Evolutionary conservation across 2,888 invertebrate species (phyloP), one percentile per base, ranked within the genome.

Genomic region (Megaustenia siamemsis): DNA sequence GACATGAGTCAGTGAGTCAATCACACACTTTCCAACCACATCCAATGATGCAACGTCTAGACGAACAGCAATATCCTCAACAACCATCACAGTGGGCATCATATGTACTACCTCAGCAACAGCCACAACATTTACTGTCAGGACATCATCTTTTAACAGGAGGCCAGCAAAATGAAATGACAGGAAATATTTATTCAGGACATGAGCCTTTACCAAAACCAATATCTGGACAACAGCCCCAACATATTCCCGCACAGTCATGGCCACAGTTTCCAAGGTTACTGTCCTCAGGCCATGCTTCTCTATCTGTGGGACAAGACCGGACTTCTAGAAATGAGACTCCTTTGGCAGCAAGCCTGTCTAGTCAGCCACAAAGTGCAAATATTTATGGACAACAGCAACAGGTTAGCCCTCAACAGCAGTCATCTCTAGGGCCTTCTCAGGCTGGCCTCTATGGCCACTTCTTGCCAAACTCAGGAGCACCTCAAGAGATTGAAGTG

Each of bases 1-100:
- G 87, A n/a, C 88, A 87, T 28, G 86, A 82, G 45, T 73, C 78
- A 66, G 77, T 53, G 38, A 60, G 78, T 32, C 73, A 84, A 32
- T n/a, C 56, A 66, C 56, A n/a, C n/a, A 43, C 24, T 60, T 49
- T 38, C 21, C 82, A 82, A 35, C 82, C 83, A 49, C 84, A 73
- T 69, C 18, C 69, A 24, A 24, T 69, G 21, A 69, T 24, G 40
- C 71, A 71, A 15, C 10, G 4, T 63, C 43, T 60, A 40, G 75
- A 86, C 66, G 84, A 83, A 68, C n/a, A n/a, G n/a, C 86, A 80
- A 60, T 63, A 63, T 32, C 32, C n/a, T 66, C 76, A 84, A 32
- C 81, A 85, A 45, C 32, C 45, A 56, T 45, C 71, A 24, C 71
- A 43, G 24, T n/a, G 12, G 43, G n/a, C 71, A 71, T 40, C 69